Percentiles rank a stretch among this genome's conserved stretches.
Evolutionary conservation across 2,888 invertebrate species (phyloP).

Genomic region (Apotomis capreana): DNA sequence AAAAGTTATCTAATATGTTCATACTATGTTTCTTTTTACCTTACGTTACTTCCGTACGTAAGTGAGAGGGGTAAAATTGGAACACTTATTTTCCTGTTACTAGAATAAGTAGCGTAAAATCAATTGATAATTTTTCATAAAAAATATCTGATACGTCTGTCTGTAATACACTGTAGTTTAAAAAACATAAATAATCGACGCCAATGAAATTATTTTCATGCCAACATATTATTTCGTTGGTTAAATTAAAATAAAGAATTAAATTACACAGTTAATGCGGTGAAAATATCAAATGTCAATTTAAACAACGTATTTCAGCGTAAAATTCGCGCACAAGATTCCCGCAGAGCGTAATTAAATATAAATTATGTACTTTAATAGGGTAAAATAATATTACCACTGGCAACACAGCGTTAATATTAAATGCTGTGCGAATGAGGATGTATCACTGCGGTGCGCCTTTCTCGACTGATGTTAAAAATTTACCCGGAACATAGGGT

Average conservation of each 20-base stretch:
- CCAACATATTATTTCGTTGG: too few relatives aligned
- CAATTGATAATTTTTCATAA: too few relatives aligned
- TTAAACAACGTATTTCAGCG: neutral
- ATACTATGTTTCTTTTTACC: too few relatives aligned
- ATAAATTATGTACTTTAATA: conserved; percentile 32
- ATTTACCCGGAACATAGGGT: conserved; percentile 23
- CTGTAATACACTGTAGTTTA: too few relatives aligned
- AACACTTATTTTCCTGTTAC: too few relatives aligned
- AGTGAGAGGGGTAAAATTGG: too few relatives aligned
- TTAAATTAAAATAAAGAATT: neutral
- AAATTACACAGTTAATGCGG: neutral
- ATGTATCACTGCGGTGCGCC: conserved; percentile 35
- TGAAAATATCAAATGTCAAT: neutral
- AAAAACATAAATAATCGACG: too few relatives aligned
- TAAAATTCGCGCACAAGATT: conserved; percentile 5
- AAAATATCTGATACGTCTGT: too few relatives aligned
- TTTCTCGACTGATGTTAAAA: conserved; percentile 28
- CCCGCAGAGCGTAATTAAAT: conserved; percentile 33
- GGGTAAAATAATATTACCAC: conserved; percentile 29
- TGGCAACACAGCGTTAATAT: conserved; percentile 46
- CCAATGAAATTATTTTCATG: too few relatives aligned
- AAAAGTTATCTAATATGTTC: too few relatives aligned
- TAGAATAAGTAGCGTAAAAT: too few relatives aligned
- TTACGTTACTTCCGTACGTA: too few relatives aligned
- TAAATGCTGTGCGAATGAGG: conserved; percentile 49